Evolutionary conservation across 2,888 invertebrate species (phyloP), one percentile per base, ranked within the genome.

Genomic region (Erebia palarica): DNA sequence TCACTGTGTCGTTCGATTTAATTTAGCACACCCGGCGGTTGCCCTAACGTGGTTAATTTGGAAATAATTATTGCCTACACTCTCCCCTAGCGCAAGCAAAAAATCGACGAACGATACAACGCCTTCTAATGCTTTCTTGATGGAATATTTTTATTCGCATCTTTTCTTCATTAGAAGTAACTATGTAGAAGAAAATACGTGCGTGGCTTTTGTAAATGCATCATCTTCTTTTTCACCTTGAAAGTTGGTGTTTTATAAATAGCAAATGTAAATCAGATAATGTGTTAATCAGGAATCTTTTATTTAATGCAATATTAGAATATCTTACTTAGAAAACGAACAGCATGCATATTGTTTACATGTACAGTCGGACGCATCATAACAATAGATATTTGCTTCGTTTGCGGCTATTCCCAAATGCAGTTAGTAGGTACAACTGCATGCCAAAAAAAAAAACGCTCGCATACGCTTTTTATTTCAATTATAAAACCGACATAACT

Each of bases 21-120:
- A 92, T 92, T 91, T 87, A 86, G 85, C 88, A 78, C 90, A 89
- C 82, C 89, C 87, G 86, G 86, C 80, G 85, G 86, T 81, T 83
- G 78, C 85, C 86, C 84, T 80, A 79, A 83, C 76, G 75, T 82
- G 86, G 87, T 88, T 92, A 90, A 92, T 91, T 90, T 86, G 82
- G 86, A 89, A 89, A 91, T 91, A 91, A 92, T 92, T 91, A 90
- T 86, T 87, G 82, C 85, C 81, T 79, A 80, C 80, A 72, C 80
- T 79, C 84, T 81, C 84, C 88, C 86, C 83, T 81, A 72, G 71
- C 63, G 72, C 59, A 75, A 49, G 78, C 77, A 78, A 79, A 84
- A 85, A 84, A 79, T 74, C 78, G 74, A 78, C 76, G 75, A 79
- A 79, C 78, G 76, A 75, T 76, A 75, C 75, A 78, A 75, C 73